Evolutionary conservation across 2,888 invertebrate species (phyloP), one percentile per base, ranked within the genome.

Genomic region (Microplitis manilae): DNA sequence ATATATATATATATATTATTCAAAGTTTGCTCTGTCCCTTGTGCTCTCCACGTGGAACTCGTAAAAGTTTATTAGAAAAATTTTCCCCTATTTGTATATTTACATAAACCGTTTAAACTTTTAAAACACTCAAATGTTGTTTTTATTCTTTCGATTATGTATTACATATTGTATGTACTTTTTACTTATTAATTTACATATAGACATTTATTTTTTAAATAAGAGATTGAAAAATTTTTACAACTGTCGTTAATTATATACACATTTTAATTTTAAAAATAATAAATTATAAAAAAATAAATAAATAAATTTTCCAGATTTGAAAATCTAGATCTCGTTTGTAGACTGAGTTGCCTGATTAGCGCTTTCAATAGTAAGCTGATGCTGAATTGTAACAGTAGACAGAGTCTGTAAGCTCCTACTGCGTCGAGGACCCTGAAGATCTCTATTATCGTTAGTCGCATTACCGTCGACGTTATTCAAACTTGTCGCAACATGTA

Each of bases 261-360:
- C 30, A 30, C 30, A 2, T 30, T 30, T 30, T 30, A 30, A 30
- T 30, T 30, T 30, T 2, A 30, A 30, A 30, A 30, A 30, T 30
- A 30, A 30, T 30, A 30, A 30, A 30, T 30, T 30, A 4, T 30
- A 30, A 30, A 30, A 30, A 30, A 30, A 30, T 30, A 30, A 30
- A 30, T 30, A 30, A 30, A 30, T 30, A 30, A 30, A 30, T 13
- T 13, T 8, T 50, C 9, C 5, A 13, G n/a, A 8, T 39, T n/a
- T 15, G 15, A 1, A 60, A 9, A 2, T 39, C 39, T 60, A 71
- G 39, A 72, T 20, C 15, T 72, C 62, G n/a, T 62, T 62, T 5
- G 15, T 72, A 40, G 61, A 17, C 20, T 72, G 71, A 38, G 62
- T 62, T 61, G 41, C 13, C 15, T 72, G 71, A 62, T 61, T 39